phyloP scores from a whole-genome alignment of 2,797 vertebrate species.

The Pitangus sulphuratus region DNA sequence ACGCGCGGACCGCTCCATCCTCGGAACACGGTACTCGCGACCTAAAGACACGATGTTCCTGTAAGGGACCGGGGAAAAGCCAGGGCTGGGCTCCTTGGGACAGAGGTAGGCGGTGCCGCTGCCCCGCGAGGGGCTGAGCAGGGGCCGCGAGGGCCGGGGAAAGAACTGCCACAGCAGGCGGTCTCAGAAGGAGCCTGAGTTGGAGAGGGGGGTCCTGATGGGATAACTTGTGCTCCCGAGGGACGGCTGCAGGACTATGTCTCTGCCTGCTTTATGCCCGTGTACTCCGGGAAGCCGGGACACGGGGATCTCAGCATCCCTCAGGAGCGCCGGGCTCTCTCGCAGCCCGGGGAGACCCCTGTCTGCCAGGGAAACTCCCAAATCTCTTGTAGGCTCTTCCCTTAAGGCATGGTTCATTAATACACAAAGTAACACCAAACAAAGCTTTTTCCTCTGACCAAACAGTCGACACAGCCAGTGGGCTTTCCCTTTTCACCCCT shows the following conservation, averaged over 20 bases:
- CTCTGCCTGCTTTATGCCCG: background rate
- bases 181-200: background rate
- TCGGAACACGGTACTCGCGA: fast-evolving
- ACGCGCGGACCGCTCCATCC: background rate
- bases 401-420: background rate
- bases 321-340: background rate
- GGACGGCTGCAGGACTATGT: background rate
- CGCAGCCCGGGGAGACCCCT: background rate
- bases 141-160: background rate
- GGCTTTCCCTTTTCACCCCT: background rate
- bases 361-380: background rate
- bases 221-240: background rate
- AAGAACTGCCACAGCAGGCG: background rate
- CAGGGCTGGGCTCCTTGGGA: background rate
- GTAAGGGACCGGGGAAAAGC: fast-evolving
- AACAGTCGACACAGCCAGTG: background rate
- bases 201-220: fast-evolving
- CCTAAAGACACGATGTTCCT: fast-evolving
- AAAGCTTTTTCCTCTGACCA: background rate
- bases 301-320: background rate
- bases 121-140: background rate
- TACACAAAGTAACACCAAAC: background rate
- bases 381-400: constrained; percentile 8
- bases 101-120: fast-evolving
- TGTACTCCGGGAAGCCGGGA: background rate